phyloP scores from a whole-genome alignment of 1,140 invertebrate species.

The Medauroidea extradentata region DNA sequence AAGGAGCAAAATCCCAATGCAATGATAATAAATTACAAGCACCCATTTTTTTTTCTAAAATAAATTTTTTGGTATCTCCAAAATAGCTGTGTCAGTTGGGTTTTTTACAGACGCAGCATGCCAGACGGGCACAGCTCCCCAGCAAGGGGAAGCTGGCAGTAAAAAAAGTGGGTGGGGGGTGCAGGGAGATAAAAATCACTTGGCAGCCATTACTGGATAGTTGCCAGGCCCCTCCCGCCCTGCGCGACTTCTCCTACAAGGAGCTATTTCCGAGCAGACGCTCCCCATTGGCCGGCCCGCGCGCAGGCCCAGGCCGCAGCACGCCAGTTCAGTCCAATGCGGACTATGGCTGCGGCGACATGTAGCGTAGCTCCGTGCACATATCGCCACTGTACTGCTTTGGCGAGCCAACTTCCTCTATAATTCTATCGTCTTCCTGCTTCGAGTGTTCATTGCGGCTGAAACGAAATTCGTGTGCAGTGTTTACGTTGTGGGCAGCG shows the following conservation, averaged over 20 bases:
- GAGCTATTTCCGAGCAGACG: constrained; percentile 1
- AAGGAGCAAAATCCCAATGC: no score
- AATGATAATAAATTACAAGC: no score
- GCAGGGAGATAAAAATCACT: constrained; percentile 5
- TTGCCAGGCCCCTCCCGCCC: constrained; percentile 42
- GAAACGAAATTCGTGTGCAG: no score
- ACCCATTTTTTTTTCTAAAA: no score
- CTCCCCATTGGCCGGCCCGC: background rate
- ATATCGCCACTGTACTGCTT: no score
- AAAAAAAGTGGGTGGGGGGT: background rate
- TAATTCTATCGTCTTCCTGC: no score
- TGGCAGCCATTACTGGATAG: constrained; percentile 22
- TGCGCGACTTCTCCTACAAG: constrained; percentile 17
- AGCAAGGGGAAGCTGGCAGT: background rate
- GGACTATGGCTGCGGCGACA: background rate
- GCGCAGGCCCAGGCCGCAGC: constrained; percentile 2
- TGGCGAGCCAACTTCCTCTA: no score
- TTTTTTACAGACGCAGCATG: no score
- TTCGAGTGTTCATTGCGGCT: no score
- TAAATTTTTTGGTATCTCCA: background rate
- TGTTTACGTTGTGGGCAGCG: no score
- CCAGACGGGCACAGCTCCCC: no score
- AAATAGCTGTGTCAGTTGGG: background rate
- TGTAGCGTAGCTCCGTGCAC: no score
- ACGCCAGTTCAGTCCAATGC: background rate